Conservation (phyloP, 2,888 invertebrate species). For the Mellilla xanthometata region DNA sequence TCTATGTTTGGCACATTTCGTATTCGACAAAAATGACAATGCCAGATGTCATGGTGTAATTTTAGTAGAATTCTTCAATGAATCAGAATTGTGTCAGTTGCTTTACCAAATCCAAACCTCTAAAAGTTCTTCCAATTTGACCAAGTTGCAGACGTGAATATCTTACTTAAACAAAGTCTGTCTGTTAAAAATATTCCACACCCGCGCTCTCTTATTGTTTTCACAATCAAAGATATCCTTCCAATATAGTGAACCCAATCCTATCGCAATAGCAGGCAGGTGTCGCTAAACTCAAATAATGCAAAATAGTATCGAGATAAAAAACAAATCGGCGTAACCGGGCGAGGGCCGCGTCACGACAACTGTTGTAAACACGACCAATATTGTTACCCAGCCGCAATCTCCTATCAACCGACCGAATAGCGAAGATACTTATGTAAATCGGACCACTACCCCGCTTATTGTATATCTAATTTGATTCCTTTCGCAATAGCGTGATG, state of each 20-base stretch:
- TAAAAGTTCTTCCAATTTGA: too few species aligned
- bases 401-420: constrained; percentile 76
- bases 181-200: too few species aligned
- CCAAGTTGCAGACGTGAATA: too few species aligned
- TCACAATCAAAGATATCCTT: background rate
- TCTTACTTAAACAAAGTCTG: too few species aligned
- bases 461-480: constrained; percentile 82
- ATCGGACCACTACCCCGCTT: constrained; percentile 74
- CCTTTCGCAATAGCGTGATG: constrained; percentile 77
- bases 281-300: constrained; percentile 28
- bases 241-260: constrained; percentile 11
- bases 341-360: constrained; percentile 50
- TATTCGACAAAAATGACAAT: too few species aligned
- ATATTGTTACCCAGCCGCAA: constrained; percentile 75
- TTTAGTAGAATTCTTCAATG: too few species aligned
- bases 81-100: too few species aligned
- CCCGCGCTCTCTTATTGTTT: too few species aligned
- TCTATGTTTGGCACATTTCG: too few species aligned
- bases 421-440: constrained; percentile 80
- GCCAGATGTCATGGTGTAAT: too few species aligned
- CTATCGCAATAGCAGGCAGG: constrained; percentile 24
- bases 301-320: constrained; percentile 35
- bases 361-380: constrained; percentile 55
- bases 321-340: constrained; percentile 46
- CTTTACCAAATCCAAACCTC: too few species aligned